phyloP scores from a whole-genome alignment of 2,113 vertebrate genomes.

The Xiphophorus couchianus region DNA sequence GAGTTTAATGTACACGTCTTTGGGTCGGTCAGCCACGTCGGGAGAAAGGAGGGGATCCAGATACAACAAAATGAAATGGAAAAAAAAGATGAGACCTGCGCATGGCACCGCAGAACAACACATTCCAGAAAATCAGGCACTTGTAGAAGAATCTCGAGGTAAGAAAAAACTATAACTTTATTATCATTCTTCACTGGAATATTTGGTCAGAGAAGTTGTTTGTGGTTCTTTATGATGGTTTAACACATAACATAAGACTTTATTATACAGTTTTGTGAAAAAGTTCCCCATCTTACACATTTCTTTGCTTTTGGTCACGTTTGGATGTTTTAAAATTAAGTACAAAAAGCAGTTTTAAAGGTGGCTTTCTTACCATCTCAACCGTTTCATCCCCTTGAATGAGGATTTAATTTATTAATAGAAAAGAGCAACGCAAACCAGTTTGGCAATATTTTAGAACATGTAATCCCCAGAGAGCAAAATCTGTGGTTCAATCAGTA shows the following conservation, averaged over 20 bases:
- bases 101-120: constrained; percentile 69
- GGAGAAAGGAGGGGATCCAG: constrained; percentile 38
- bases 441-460: too few species aligned
- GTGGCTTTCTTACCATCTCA: too few species aligned
- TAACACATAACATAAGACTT: background rate
- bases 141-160: constrained; percentile 75
- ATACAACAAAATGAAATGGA: constrained; percentile 35
- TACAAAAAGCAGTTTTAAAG: too few species aligned
- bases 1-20: constrained; percentile 54
- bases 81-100: constrained; percentile 37
- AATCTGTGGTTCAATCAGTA: background rate
- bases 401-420: too few species aligned
- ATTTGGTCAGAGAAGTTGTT: constrained; percentile 36
- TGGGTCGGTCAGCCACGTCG: constrained; percentile 57
- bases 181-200: constrained; percentile 20
- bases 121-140: constrained; percentile 78
- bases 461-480: background rate
- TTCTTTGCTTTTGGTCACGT: background rate
- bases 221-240: background rate
- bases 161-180: constrained; percentile 57
- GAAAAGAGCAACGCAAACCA: too few species aligned
- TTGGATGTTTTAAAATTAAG: background rate
- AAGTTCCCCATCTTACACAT: background rate
- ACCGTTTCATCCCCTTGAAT: too few species aligned
- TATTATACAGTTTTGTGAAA: background rate